phyloP scores from a whole-genome alignment of 2,888 invertebrate genomes.

The Stenichneumon culpator region DNA sequence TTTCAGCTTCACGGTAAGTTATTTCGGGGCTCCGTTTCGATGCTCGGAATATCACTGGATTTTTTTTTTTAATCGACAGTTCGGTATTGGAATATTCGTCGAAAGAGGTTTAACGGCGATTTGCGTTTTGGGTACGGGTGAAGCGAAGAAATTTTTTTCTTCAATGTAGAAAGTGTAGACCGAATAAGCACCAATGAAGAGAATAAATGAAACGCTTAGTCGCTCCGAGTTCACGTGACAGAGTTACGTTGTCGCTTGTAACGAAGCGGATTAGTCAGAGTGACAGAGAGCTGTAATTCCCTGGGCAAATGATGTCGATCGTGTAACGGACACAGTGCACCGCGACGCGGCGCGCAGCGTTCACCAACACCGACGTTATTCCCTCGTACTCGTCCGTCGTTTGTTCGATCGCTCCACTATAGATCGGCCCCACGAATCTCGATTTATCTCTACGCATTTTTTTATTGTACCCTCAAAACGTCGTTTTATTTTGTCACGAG shows the following conservation, averaged over 20 bases:
- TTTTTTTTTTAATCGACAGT: too few species aligned
- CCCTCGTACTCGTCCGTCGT: conserved; percentile 25
- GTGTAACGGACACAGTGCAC: conserved; percentile 79
- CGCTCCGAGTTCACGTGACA: conserved; percentile 77
- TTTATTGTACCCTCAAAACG: conserved; percentile 36
- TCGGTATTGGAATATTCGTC: too few species aligned
- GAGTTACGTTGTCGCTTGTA: conserved; percentile 82
- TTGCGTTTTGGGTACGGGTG: too few species aligned
- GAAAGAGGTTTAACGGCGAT: too few species aligned
- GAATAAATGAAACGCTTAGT: conserved; percentile 45
- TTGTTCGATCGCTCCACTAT: conserved; percentile 13
- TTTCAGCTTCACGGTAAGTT: too few species aligned
- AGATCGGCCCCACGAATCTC: conserved; percentile 13
- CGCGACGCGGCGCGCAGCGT: conserved; percentile 53
- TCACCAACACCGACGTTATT: conserved; percentile 52
- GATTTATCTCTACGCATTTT: conserved; percentile 18
- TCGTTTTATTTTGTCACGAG: conserved; percentile 26
- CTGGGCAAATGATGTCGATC: conserved; percentile 83
- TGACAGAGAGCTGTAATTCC: conserved; percentile 83
- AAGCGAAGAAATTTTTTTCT: too few species aligned
- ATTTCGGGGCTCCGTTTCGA: too few species aligned
- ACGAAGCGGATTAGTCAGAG: conserved; percentile 83
- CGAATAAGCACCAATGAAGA: conserved; percentile 39
- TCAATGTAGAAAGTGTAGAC: conserved; percentile 16
- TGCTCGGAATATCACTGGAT: too few species aligned